phyloP scores from a whole-genome alignment of 2,888 invertebrate genomes.

The Tanaodytes sp. region DNA sequence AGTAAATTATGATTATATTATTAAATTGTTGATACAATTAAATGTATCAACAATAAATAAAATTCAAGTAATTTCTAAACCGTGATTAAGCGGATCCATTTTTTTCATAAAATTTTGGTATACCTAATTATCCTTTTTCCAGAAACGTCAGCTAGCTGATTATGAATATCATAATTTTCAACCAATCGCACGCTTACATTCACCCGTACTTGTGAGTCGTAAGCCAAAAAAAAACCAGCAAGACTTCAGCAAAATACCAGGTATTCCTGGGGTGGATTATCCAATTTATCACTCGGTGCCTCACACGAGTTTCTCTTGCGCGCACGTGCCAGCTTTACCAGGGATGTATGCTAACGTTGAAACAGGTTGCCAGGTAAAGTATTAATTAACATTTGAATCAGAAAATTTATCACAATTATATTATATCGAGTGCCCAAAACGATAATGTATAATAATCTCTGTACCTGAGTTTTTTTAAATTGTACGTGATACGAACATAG shows the following conservation, averaged over 20 bases:
- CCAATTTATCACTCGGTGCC: slow-evolving; percentile 86
- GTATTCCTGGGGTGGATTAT: slow-evolving; percentile 85
- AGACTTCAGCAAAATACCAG: slow-evolving; percentile 86
- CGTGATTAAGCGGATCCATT: too few relatives aligned
- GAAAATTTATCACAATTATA: too few relatives aligned
- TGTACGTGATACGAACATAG: too few relatives aligned
- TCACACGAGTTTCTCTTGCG: slow-evolving; percentile 85
- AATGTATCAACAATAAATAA: too few relatives aligned
- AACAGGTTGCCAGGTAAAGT: slow-evolving; percentile 85
- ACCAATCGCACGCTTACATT: slow-evolving; percentile 54
- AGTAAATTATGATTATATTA: too few relatives aligned
- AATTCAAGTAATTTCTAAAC: too few relatives aligned
- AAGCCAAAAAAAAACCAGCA: slow-evolving; percentile 77
- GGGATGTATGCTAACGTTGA: slow-evolving; percentile 94
- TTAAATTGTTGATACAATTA: too few relatives aligned
- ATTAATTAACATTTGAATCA: slow-evolving; percentile 33
- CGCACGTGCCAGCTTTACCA: slow-evolving; percentile 84
- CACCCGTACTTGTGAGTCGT: slow-evolving; percentile 59
- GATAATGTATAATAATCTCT: too few relatives aligned
- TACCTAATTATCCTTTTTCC: slow-evolving; percentile 18
- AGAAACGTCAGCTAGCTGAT: slow-evolving; percentile 54
- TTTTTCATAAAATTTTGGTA: too few relatives aligned
- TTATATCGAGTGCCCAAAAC: too few relatives aligned
- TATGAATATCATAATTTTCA: slow-evolving; percentile 60
- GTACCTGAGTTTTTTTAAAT: background rate